These are phyloP conservation scores for Eupithecia vulgata DNA, from an alignment of 2,888 invertebrate species.

Conservation along the genomic window DNA sequence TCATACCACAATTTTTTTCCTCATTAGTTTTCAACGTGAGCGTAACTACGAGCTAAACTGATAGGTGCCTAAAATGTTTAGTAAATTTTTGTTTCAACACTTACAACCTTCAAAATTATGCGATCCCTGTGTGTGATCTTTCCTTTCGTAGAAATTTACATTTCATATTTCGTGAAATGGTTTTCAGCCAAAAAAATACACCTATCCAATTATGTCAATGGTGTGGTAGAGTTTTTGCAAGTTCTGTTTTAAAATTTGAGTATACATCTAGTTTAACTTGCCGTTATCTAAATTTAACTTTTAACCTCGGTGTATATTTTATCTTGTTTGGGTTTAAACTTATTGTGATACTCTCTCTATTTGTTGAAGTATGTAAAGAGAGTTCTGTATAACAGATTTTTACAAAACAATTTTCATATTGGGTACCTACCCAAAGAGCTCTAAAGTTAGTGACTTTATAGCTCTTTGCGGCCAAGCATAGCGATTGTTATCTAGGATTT, in stretches of 20 bases:
- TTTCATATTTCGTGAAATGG: conserved; percentile 13
- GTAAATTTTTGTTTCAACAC: not conserved
- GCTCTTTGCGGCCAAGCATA: too few relatives aligned
- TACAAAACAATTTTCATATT: too few relatives aligned
- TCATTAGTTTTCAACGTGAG: not conserved
- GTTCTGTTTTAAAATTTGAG: not conserved
- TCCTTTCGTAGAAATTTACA: conserved; percentile 8
- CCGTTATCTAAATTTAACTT: not conserved
- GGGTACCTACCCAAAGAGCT: too few relatives aligned
- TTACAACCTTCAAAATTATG: conserved; percentile 5
- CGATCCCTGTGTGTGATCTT: not conserved
- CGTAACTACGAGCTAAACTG: not conserved
- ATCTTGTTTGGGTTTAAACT: not conserved
- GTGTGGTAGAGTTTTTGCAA: not conserved
- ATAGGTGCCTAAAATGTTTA: not conserved
- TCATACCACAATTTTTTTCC: not conserved
- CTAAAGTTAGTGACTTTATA: too few relatives aligned
- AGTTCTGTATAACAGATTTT: too few relatives aligned
- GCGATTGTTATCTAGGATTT: too few relatives aligned
- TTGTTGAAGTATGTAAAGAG: too few relatives aligned
- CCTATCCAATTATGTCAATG: conserved; percentile 13
- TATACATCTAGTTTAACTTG: not conserved
- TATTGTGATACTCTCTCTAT: too few relatives aligned
- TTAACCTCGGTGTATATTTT: not conserved
- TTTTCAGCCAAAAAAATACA: not conserved